Evolutionary conservation across 2,797 vertebrate genomes (phyloP), one percentile per base, ranked within the genome.

Genomic region (Coranthus polyacanthus): DNA sequence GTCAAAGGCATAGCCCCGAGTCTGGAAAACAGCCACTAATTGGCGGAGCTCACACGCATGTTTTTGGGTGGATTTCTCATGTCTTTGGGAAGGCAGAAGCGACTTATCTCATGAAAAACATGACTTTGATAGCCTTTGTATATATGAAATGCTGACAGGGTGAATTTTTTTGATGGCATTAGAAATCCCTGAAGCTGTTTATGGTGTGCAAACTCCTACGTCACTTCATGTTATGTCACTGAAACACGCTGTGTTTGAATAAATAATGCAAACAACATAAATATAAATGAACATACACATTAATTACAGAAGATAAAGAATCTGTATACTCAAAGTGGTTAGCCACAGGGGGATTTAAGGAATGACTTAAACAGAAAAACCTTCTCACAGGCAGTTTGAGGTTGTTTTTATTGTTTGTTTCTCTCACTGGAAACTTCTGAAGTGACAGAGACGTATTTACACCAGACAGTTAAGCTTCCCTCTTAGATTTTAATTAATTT

Each of bases 401-500:
- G n/a, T 58, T 80, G 41, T 32, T 72, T 51, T 81, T 72, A 57
- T 76, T 66, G 57, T 78, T 83, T 78, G 52, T 72, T 69, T 77
- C 21, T 60, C 52, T 75, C 51, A 41, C 63, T 61, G 57, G 51
- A 61, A 71, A 49, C 22, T 68, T 58, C 58, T 73, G 50, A 79
- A 77, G 57, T 54, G 63, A 78, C 44, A 65, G 29, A 60, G 43
- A 75, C 18, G 56, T 76, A 84, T 62, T 55, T 76, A 56, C 46
- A 75, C 68, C 60, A 79, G 41, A 69, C 45, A 67, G 26, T 66
- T 65, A 54, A 59, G 60, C 69, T 56, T 47, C 66, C 38, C 24
- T 78, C 58, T 78, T 18, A 79, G 45, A 71, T 70, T 85, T 84
- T 79, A 83, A 79, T 91, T 78, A 65, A 83, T 88, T 87, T 81